Conservation (phyloP, 2,113 vertebrate species). For the Montifringilla adamsi region DNA sequence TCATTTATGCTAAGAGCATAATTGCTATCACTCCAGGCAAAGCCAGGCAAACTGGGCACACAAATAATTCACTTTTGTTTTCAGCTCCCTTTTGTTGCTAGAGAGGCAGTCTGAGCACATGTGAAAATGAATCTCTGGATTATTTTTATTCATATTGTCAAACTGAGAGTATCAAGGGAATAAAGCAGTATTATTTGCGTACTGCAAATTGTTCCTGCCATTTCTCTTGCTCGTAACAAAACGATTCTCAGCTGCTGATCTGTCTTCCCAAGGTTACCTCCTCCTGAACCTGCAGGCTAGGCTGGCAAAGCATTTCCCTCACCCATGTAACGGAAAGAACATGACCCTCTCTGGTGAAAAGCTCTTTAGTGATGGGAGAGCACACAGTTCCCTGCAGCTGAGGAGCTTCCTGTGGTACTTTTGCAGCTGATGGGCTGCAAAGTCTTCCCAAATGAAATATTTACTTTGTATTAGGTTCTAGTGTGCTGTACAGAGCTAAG, state of each 20-base stretch:
- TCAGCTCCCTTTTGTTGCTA: background rate
- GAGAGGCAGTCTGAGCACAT: background rate
- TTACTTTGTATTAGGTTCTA: conserved; percentile 13
- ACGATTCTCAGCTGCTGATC: background rate
- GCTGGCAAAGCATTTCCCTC: background rate
- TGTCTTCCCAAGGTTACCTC: background rate
- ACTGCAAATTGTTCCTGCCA: background rate
- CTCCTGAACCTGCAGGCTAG: background rate
- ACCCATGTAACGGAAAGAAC: background rate
- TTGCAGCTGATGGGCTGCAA: background rate
- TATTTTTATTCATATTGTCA: background rate
- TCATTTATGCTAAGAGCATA: background rate
- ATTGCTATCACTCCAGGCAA: background rate
- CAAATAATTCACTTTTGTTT: background rate
- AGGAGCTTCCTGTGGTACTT: background rate
- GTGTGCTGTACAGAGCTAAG: background rate
- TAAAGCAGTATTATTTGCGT: background rate
- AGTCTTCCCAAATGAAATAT: conserved; percentile 26
- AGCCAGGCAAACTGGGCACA: background rate
- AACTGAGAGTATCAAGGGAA: background rate
- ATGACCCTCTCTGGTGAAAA: fast-evolving
- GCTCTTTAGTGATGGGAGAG: background rate
- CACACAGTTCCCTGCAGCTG: fast-evolving
- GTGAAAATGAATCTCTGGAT: background rate
- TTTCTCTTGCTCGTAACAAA: background rate